Evolutionary conservation across 1,140 invertebrate species (phyloP).

Genomic region (Drosophila miranda): DNA sequence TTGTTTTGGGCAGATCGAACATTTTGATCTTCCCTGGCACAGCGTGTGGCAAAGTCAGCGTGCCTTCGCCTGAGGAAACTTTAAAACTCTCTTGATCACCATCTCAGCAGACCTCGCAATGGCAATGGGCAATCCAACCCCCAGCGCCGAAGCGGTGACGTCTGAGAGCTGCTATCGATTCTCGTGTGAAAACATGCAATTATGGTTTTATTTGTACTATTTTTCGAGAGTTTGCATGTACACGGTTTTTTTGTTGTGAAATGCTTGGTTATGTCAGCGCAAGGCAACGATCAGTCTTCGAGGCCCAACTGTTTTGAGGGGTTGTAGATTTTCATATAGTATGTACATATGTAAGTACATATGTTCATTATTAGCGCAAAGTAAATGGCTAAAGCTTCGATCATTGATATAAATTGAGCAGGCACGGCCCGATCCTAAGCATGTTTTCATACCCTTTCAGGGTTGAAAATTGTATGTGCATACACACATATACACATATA

Average conservation of each 20-base stretch:
- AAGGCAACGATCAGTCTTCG: too few species aligned
- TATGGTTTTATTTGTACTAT: conserved; percentile 72
- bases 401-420: too few species aligned
- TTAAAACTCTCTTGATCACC: conserved; percentile 34
- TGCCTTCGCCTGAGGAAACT: conserved; percentile 19
- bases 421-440: too few species aligned
- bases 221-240: conserved; percentile 22
- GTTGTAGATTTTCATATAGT: too few species aligned
- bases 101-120: background rate
- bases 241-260: conserved; percentile 11
- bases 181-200: conserved; percentile 78
- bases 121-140: conserved; percentile 38
- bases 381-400: too few species aligned
- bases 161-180: conserved; percentile 49
- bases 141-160: background rate
- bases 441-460: too few species aligned
- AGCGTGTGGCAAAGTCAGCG: conserved; percentile 50
- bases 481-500: too few species aligned
- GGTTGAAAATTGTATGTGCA: too few species aligned
- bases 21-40: conserved; percentile 41
- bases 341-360: too few species aligned
- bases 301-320: too few species aligned
- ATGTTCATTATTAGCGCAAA: too few species aligned
- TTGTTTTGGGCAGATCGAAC: conserved; percentile 37
- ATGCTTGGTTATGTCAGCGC: too few species aligned